Evolutionary conservation across 2,113 vertebrate genomes (phyloP).

Genomic region (Phrynocephalus versicolor): DNA sequence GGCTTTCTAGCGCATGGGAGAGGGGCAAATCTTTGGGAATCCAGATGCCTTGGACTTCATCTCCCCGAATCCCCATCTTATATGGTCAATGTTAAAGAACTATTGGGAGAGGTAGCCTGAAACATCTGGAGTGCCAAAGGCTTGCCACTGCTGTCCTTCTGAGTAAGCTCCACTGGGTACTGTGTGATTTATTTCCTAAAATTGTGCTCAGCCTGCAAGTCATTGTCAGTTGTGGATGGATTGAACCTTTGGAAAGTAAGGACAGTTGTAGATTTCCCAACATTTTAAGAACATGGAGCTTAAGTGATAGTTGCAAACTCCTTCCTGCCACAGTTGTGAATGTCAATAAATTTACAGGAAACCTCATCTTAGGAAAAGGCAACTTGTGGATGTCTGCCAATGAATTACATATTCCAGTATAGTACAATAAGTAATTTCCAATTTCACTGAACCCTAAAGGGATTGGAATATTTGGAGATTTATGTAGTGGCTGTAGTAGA

Average conservation of each 20-base stretch:
- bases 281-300: not conserved
- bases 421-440: constrained; percentile 59
- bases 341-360: constrained; percentile 2
- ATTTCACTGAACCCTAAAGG: constrained; percentile 60
- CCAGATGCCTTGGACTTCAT: too few relatives aligned
- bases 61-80: too few relatives aligned
- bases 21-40: too few relatives aligned
- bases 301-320: not conserved
- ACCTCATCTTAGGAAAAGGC: not conserved
- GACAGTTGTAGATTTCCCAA: not conserved
- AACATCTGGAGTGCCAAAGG: not conserved
- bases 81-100: too few relatives aligned
- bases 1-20: too few relatives aligned
- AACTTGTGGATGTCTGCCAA: constrained; percentile 1
- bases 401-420: constrained; percentile 45
- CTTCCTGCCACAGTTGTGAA: not conserved
- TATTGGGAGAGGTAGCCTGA: too few relatives aligned
- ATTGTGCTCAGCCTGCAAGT: not conserved
- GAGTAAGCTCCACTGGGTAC: not conserved
- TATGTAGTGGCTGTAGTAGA: constrained; percentile 44
- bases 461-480: constrained; percentile 62
- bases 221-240: not conserved
- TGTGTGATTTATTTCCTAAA: not conserved
- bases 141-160: too few relatives aligned
- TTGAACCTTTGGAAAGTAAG: not conserved